These are phyloP conservation scores for Microcebus murinus DNA, from an alignment of 2,113 vertebrate species.

Conservation along the genomic window DNA sequence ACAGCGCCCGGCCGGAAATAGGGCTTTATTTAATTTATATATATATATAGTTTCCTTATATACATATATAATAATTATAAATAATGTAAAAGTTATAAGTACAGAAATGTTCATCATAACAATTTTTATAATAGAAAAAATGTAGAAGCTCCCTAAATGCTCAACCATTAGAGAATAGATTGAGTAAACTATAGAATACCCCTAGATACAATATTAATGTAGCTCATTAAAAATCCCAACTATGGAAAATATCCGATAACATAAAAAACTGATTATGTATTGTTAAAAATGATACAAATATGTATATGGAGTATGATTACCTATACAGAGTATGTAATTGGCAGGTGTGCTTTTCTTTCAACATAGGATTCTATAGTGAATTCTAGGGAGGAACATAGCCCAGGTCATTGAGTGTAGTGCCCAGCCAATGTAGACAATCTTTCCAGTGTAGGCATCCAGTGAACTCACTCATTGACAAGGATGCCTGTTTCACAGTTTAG, in stretches of 20 bases:
- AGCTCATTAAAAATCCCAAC: conserved; percentile 1
- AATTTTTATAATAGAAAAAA: conserved; percentile 51
- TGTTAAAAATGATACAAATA: neutral
- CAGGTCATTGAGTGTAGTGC: neutral
- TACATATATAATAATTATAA: neutral
- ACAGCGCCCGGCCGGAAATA: too few species aligned
- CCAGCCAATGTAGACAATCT: neutral
- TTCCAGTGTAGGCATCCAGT: neutral
- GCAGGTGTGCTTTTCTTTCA: neutral
- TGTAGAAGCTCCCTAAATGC: neutral
- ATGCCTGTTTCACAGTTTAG: neutral
- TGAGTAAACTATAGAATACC: neutral
- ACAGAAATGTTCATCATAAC: neutral
- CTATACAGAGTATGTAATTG: neutral
- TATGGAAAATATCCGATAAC: neutral
- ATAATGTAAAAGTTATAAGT: neutral
- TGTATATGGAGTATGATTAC: neutral
- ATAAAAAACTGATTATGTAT: conserved; percentile 26
- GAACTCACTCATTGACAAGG: neutral
- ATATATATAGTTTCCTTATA: neutral
- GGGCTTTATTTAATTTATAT: neutral
- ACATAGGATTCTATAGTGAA: neutral
- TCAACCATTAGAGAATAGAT: neutral
- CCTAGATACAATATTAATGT: conserved; percentile 10
- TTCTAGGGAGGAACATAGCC: neutral